Evolutionary conservation across 2,888 invertebrate species (phyloP).

Genomic region (Pecten maximus): DNA sequence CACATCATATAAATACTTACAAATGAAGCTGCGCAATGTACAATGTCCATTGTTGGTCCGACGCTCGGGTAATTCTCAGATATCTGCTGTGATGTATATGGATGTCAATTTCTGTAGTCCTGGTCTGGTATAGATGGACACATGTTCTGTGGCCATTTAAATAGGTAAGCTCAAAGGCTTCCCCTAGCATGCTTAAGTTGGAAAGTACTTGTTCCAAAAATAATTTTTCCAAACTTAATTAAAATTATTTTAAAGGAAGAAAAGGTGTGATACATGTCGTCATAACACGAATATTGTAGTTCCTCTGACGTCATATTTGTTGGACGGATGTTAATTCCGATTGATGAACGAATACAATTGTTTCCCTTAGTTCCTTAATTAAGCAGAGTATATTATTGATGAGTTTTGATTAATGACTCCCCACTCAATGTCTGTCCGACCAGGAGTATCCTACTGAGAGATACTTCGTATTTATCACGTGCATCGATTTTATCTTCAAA

Average conservation of each 20-base stretch:
- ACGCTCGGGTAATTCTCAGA: neutral
- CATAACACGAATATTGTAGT: neutral
- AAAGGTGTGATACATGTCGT: neutral
- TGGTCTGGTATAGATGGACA: neutral
- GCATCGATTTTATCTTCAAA: constrained; percentile 7
- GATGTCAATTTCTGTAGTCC: neutral
- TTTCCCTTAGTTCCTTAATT: neutral
- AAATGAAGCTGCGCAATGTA: neutral
- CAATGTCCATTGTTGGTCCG: neutral
- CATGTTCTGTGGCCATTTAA: neutral
- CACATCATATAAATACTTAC: neutral
- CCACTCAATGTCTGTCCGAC: neutral
- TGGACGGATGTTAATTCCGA: neutral
- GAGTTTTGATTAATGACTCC: neutral
- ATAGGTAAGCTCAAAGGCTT: neutral
- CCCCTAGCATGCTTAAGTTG: neutral
- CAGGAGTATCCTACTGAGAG: neutral
- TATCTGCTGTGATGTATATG: neutral
- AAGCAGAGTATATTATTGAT: neutral
- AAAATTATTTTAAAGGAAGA: neutral
- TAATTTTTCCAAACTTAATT: neutral
- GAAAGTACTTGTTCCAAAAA: neutral
- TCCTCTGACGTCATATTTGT: neutral
- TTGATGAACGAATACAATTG: neutral
- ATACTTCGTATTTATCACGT: neutral